Base-by-base conservation (phyloP, 2,113 vertebrate species). In the Oriolus oriolus region DNA sequence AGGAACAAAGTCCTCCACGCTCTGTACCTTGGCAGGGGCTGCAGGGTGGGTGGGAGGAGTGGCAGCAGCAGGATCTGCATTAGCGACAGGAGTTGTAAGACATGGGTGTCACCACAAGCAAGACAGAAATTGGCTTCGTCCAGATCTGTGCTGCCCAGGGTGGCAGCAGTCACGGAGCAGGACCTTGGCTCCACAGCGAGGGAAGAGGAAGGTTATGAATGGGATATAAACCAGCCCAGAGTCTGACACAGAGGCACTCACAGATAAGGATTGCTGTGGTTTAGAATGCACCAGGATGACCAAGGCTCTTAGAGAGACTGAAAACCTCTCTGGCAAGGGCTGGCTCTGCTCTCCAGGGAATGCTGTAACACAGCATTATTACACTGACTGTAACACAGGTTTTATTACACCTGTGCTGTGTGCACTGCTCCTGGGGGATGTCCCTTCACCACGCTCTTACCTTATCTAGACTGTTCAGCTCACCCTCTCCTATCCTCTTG, bases 1-100 rank as follows among this genome's bases (percentile, higher is more conserved):
- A 0, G 99, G 99, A 41, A 99, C 94, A 83, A 99, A 99, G 70
- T 99, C 99, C 87, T 99, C 99, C 83, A 99, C 98, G 0, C 98
- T 99, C 88, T 98, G 98, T 7, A 99, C 98, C 49, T 96, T 96
- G 2, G 50, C 17, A 3, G 98, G 96, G 69, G 60, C 89, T 54
- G 96, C 97, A 17, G 92, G 28, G 7, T 97, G 84, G 3, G 81
- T 60, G 6, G 94, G 30, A 11, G 97, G 19, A 63, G 89, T 3
- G 30, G 91, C 77, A 53, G 93, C 70, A 78, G 94, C 86, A 68
- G 96, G 50, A 83, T 97, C 97, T 97, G 92, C 21, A 44, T 91
- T 27, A 70, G 68, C 0, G 5, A 94, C 66, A 74, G 47, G 2
- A 80, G 26, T 17, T 42, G 37, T 75, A 75, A 89, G 82, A 64